These are phyloP conservation scores for Acanthisitta chloris DNA, from an alignment of 2,113 vertebrate species.

Conservation along the genomic window DNA sequence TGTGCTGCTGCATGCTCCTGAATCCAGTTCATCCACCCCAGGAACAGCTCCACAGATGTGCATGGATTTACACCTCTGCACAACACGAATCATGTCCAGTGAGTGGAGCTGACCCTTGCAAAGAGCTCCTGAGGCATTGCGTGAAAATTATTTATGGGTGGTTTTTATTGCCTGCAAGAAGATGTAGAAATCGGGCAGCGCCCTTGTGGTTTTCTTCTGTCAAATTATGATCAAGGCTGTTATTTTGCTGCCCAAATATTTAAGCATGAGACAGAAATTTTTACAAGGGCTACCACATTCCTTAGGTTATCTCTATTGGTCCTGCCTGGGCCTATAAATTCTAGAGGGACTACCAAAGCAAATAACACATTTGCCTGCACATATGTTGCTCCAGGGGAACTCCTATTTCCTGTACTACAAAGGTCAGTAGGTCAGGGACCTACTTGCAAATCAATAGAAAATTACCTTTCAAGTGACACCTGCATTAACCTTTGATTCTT, in stretches of 20 bases:
- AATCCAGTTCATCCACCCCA: background rate
- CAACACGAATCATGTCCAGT: background rate
- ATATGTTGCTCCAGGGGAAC: conserved; percentile 12
- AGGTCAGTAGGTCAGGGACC: conserved; percentile 58
- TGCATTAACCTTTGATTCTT: conserved; percentile 52
- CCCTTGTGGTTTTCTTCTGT: conserved; percentile 39
- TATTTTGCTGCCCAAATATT: conserved; percentile 50
- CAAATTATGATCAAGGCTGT: conserved; percentile 27
- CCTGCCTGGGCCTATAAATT: conserved; percentile 39
- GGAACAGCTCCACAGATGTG: background rate
- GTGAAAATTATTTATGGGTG: conserved; percentile 17
- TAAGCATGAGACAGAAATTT: background rate
- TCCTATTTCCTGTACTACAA: background rate
- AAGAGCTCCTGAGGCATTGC: background rate
- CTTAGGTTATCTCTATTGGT: conserved; percentile 51
- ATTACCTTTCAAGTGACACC: conserved; percentile 57
- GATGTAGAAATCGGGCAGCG: background rate
- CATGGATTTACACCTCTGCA: background rate
- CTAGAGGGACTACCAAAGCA: conserved; percentile 57
- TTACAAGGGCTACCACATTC: conserved; percentile 59
- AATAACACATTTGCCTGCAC: conserved; percentile 42
- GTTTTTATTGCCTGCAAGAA: conserved; percentile 32
- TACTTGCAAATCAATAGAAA: conserved; percentile 52
- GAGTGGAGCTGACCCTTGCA: background rate
- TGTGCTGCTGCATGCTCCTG: background rate